These are phyloP conservation scores for Lepidotrigona ventralis DNA, from an alignment of 1,140 invertebrate genomes.

Conservation along the genomic window DNA sequence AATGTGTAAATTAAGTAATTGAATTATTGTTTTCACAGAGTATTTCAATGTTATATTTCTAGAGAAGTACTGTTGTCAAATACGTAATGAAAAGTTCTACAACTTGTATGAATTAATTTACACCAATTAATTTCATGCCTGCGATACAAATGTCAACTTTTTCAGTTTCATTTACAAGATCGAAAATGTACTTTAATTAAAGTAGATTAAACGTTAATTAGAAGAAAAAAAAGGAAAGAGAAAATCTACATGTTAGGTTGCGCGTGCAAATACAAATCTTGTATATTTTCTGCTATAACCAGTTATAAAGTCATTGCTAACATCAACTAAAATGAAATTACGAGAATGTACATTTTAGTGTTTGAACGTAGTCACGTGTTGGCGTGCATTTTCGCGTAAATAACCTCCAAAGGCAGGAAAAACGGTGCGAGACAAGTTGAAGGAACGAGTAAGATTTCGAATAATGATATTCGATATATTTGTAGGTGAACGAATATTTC, in stretches of 20 bases:
- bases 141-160: background rate
- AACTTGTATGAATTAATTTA: background rate
- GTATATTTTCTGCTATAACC: background rate
- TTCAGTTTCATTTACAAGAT: background rate
- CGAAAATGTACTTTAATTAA: background rate
- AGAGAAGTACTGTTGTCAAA: background rate
- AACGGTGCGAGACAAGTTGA: too few species aligned
- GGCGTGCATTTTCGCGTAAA: background rate
- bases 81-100: background rate
- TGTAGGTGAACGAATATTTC: background rate
- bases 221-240: background rate
- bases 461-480: background rate
- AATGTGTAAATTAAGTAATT: background rate
- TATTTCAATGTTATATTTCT: background rate
- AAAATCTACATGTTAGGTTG: background rate
- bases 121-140: background rate
- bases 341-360: too few species aligned
- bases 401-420: background rate
- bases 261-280: background rate
- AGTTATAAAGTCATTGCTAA: background rate
- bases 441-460: background rate
- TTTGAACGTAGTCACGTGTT: slow-evolving; percentile 40
- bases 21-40: background rate
- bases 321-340: background rate
- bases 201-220: background rate